phyloP scores from a whole-genome alignment of 1,140 invertebrate genomes.

The Tribolium madens region DNA sequence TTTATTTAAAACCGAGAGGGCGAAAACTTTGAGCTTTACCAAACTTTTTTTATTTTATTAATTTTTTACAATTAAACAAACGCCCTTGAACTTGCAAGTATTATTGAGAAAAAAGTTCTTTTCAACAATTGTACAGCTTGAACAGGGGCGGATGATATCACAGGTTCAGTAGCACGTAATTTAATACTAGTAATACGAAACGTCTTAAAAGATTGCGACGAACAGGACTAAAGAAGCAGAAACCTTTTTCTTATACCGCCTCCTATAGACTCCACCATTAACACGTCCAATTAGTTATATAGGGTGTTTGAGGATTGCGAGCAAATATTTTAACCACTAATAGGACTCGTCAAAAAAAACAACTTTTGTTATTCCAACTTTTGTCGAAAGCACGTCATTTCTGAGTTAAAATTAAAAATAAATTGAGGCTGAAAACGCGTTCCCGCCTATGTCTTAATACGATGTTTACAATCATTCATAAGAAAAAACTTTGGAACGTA shows the following conservation, averaged over 20 bases:
- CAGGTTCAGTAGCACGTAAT: constrained; percentile 51
- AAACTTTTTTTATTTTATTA: constrained; percentile 29
- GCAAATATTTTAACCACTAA: too few species aligned
- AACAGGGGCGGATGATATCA: constrained; percentile 45
- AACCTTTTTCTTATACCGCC: constrained; percentile 40
- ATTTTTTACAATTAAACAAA: constrained; percentile 13
- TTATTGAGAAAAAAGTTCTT: constrained; percentile 4
- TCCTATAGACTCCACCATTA: constrained; percentile 21
- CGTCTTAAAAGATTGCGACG: constrained; percentile 49
- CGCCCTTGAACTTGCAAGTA: constrained; percentile 12
- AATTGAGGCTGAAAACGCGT: too few species aligned
- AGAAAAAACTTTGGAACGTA: too few species aligned
- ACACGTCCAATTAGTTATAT: not conserved
- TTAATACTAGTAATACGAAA: constrained; percentile 49
- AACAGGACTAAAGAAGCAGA: constrained; percentile 35
- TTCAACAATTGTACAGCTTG: constrained; percentile 25
- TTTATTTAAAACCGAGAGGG: constrained; percentile 43
- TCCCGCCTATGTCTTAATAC: too few species aligned
- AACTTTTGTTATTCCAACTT: too few species aligned
- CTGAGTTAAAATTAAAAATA: too few species aligned
- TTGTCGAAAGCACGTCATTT: too few species aligned
- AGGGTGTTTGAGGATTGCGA: too few species aligned
- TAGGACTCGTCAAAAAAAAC: too few species aligned
- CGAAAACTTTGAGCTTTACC: constrained; percentile 11
- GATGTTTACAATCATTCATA: too few species aligned